Base-by-base conservation (phyloP, 1,140 invertebrate species). In the Heliconius nattereri region DNA sequence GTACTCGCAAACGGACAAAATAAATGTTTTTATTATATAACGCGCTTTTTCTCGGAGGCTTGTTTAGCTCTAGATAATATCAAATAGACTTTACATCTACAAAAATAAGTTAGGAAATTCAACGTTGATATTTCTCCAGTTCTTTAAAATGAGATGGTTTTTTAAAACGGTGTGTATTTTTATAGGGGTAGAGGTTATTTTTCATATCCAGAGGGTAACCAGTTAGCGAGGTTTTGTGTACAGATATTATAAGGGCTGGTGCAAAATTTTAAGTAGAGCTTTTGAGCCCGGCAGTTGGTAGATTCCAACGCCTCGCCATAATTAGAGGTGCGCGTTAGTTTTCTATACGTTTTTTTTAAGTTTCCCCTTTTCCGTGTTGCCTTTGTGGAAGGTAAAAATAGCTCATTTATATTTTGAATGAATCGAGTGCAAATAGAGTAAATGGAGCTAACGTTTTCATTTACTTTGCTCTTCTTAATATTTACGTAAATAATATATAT, bases 11-110 rank as follows among this genome's bases (percentile, higher is more conserved):
- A 92, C 91, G 91, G 86, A 90, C 89, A 92, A 92, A 94, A 94
- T 92, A 93, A 93, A 93, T 92, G 91, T 93, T 93, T 93, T 93
- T 92, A 93, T 94, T 94, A 94, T 92, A 94, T 94, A 93, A 92
- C 91, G 89, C 89, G 90, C 88, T 87, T 92, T 92, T 94, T 92
- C 92, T 94, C 92, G 86, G 89, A 91, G 88, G 88, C 90, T 90
- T 87, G 91, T 91, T 88, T 86, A 54, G 35, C 45, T 75, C 19
- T 16, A 60, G 29, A 7, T 32, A 79, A 19, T 74, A n/a, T 23
- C 87, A 87, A 87, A 79, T 19, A 35, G 40, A 45, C 85, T 82
- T 86, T 85, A 78, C 35, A 40, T 0, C 9, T 13, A 8, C 81
- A 52, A 66, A 54, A 79, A 85, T 90, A 92, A 19, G 73, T 83